Evolutionary conservation across 2,888 invertebrate species (phyloP).

Genomic region (Netelia melanura): DNA sequence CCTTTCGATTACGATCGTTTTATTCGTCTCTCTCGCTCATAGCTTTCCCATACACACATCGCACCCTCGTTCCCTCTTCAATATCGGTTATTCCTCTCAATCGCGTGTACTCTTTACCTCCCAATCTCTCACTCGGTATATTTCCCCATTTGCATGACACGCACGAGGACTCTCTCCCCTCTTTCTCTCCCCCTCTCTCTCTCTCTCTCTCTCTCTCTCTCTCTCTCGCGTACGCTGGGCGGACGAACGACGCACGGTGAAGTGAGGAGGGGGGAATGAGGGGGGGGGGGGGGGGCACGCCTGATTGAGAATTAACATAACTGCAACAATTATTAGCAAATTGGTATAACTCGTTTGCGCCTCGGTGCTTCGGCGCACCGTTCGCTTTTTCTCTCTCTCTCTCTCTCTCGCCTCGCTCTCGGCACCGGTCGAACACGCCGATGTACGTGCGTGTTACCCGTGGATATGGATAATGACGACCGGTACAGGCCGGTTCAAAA

Average conservation of each 20-base stretch:
- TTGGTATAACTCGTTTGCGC: conserved; percentile 80
- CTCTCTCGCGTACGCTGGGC: background rate
- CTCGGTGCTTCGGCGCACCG: conserved; percentile 55
- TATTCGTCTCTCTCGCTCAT: conserved; percentile 48
- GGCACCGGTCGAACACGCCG: background rate
- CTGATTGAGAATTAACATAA: conserved; percentile 83
- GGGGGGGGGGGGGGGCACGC: conserved; percentile 49
- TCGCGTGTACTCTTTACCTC: conserved; percentile 48
- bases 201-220: conserved; percentile 12
- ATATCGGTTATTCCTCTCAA: conserved; percentile 53
- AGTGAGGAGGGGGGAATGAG: conserved; percentile 12
- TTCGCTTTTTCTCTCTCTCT: conserved; percentile 29
- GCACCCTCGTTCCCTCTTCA: conserved; percentile 43
- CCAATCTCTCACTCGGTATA: conserved; percentile 54
- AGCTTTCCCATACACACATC: conserved; percentile 13
- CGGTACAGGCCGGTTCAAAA: conserved; percentile 5
- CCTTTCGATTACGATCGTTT: conserved; percentile 56
- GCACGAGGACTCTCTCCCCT: conserved; percentile 69
- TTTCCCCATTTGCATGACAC: conserved; percentile 79
- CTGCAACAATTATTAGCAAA: conserved; percentile 82
- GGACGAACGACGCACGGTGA: background rate
- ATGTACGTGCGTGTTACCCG: background rate
- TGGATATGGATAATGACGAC: conserved; percentile 11
- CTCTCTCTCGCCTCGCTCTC: background rate
- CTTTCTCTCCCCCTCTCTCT: conserved; percentile 17